A percentile compares a stretch with the other conserved stretches of the same genome.
These are phyloP conservation scores for Mus spretus DNA, from an alignment of 2,797 vertebrate genomes.

Conservation along the genomic window DNA sequence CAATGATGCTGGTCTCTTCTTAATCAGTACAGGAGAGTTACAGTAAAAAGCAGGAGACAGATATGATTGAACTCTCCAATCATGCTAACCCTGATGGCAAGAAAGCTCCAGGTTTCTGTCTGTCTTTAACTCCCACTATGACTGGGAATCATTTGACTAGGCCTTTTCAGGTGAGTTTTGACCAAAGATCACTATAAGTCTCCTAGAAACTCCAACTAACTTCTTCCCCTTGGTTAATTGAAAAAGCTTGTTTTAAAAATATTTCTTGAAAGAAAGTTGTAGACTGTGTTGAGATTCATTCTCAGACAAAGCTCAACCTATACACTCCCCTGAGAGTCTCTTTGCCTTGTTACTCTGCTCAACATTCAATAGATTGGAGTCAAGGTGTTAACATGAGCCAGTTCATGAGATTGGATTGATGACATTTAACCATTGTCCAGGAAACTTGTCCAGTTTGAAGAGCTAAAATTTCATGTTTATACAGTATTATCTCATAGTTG, in stretches of 20 bases:
- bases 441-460: not conserved
- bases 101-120: not conserved
- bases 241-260: not conserved
- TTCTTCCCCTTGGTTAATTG: not conserved
- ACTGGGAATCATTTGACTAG: not conserved
- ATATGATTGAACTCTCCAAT: not conserved
- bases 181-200: not conserved
- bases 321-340: not conserved
- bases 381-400: constrained; percentile 8
- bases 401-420: not conserved
- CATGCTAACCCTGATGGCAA: not conserved
- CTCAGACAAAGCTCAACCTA: not conserved
- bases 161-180: not conserved
- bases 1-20: too few relatives aligned
- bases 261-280: constrained; percentile 51
- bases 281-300: not conserved
- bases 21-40: too few relatives aligned
- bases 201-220: not conserved
- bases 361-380: not conserved
- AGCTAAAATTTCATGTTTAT: not conserved
- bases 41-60: not conserved
- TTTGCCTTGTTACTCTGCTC: not conserved
- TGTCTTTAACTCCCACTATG: not conserved
- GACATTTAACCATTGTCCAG: not conserved
- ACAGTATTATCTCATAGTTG: not conserved